phyloP scores from a whole-genome alignment of 2,113 vertebrate genomes.

The western clawed frog (Xenopus tropicalis) region UCB_Xtro_10.0 CM004444.2:128673001-128673500 shows the following conservation, averaged over 20 bases:
- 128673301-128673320: no score
- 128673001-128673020: conserved; percentile 51
- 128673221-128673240: conserved; percentile 52
- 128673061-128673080: conserved; percentile 67
- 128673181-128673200: conserved; percentile 64
- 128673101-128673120: conserved; percentile 64
- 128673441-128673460: no score
- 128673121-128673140: conserved; percentile 58
- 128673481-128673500: no score
- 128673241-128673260: conserved; percentile 37
- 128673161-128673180: conserved; percentile 62
- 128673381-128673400: no score
- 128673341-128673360: no score
- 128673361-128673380: no score
- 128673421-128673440: no score
- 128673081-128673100: conserved; percentile 68
- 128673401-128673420: no score
- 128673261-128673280: background rate
- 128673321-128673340: no score
- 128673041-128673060: conserved; percentile 60
- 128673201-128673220: conserved; percentile 60
- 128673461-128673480: no score
- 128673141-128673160: conserved; percentile 69
- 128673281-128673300: background rate
- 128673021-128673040: conserved; percentile 64